Evolutionary conservation across 2,888 invertebrate genomes (phyloP).

Genomic region (Heliconius cydno): DNA sequence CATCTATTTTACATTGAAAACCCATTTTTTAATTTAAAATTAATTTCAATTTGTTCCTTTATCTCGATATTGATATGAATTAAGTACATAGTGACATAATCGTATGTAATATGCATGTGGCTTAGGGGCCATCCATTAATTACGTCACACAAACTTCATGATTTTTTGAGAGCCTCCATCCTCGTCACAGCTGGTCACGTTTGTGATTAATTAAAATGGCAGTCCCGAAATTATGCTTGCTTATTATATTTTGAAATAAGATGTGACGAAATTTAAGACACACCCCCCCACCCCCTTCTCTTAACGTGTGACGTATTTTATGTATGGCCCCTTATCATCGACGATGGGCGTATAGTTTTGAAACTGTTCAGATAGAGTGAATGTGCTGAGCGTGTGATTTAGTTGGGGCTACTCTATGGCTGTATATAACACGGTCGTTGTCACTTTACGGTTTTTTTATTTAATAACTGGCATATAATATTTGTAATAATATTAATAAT

Average conservation of each 20-base stretch:
- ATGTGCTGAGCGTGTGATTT: conserved; percentile 49
- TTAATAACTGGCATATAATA: neutral
- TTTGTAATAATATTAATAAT: neutral
- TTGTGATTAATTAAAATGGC: neutral
- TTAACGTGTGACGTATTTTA: neutral
- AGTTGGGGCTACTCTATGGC: conserved; percentile 54
- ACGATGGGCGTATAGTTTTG: conserved; percentile 7
- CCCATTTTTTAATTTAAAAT: conserved; percentile 6
- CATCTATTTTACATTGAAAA: neutral
- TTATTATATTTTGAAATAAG: neutral
- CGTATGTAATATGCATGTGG: neutral
- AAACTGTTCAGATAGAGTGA: conserved; percentile 35
- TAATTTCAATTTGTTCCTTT: conserved; percentile 30
- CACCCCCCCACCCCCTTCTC: neutral
- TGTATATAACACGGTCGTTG: conserved; percentile 59
- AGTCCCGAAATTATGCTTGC: neutral
- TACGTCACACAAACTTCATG: neutral
- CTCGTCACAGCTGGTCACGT: neutral
- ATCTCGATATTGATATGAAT: conserved; percentile 28
- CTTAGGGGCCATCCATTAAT: neutral
- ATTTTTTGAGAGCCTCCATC: neutral
- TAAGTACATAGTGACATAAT: conserved; percentile 33
- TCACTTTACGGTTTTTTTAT: conserved; percentile 36
- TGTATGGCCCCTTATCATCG: neutral
- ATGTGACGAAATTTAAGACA: neutral